These are phyloP conservation scores for Pseudochirops corinnae DNA, from an alignment of 2,797 vertebrate genomes.

Conservation along the genomic window DNA sequence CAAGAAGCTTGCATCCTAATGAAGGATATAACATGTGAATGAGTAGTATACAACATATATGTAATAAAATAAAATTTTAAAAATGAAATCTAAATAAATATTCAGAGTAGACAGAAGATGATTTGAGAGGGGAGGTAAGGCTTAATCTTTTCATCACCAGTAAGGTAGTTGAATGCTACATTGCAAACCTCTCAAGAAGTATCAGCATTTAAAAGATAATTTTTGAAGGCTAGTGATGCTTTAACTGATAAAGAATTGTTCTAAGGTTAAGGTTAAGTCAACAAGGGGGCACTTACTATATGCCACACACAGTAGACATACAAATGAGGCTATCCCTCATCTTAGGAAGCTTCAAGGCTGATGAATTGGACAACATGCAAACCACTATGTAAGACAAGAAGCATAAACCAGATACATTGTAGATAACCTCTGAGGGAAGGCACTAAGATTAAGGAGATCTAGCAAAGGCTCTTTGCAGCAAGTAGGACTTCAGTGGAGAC, in stretches of 20 bases:
- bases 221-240: background rate
- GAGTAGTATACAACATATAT: background rate
- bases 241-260: background rate
- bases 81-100: background rate
- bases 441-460: background rate
- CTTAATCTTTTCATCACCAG: background rate
- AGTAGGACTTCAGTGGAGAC: background rate
- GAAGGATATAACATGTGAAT: background rate
- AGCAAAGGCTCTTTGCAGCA: background rate
- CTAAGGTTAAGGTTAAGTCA: background rate
- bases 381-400: background rate
- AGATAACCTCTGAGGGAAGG: background rate
- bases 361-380: background rate
- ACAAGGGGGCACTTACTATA: background rate
- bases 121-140: background rate
- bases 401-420: background rate
- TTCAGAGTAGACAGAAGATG: background rate
- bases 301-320: background rate
- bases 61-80: background rate
- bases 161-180: background rate
- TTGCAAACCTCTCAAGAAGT: background rate
- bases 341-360: background rate
- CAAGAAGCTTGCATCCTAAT: background rate
- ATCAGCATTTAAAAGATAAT: background rate
- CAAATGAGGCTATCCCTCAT: background rate